Evolutionary conservation across 2,113 vertebrate genomes (phyloP), one percentile per base, ranked within the genome.

Genomic region (Calyptomena viridis): DNA sequence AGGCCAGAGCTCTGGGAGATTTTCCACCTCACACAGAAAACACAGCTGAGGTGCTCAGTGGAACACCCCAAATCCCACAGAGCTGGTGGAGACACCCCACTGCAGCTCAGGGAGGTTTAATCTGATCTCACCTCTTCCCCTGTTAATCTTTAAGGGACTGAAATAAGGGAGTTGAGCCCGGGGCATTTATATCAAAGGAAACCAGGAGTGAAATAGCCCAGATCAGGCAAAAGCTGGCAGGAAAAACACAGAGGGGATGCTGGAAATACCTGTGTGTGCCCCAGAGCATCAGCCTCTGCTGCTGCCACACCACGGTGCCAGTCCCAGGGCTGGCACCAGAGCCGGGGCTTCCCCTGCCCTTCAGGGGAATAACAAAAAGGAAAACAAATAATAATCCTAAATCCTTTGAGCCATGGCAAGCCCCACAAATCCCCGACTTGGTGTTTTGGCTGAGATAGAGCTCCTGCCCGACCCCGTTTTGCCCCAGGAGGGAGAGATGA

Each of bases 311-410:
- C 16, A 30, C 6, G 2, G 40, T 69, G 55, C 56, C 24, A 33
- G 19, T 44, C 16, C 49, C 66, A 24, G 56, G 30, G 52, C 47
- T 0, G 2, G 59, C 62, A 33, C 11, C 0, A 0, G 22, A n/a
- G 52, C 68, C 6, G 10, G 40, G 13, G 14, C 76, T 74, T 47
- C 62, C 44, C 47, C 60, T 52, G 47, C 35, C 44, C 4, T 0
- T 20, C 33, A 39, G 44, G 62, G n/a, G 30, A 73, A 33, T 1
- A 6, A 72, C 30, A 16, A 76, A 72, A 7, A 33, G 24, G 18
- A 33, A 46, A 79, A 25, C 19, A 39, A 21, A 44, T 24, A 58
- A 8, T 19, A 28, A n/a, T 9, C 60, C 27, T 6, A 15, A 67
- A 7, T 25, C 20, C 55, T 42, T 10, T 28, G 55, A 86, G 31